Evolutionary conservation across 2,888 invertebrate species (phyloP).

Genomic region (Saturnia pavonia): DNA sequence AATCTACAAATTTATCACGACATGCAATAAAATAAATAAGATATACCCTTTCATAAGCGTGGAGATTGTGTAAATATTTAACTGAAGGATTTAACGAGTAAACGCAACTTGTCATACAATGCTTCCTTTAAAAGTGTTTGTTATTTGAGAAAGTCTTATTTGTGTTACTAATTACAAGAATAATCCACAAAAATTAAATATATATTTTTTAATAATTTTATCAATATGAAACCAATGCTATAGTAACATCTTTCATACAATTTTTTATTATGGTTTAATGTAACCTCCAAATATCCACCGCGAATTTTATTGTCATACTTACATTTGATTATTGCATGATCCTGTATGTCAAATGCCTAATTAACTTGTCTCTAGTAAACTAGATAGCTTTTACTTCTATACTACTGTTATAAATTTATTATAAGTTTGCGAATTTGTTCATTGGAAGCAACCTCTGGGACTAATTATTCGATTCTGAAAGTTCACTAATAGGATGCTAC

Average conservation of each 20-base stretch:
- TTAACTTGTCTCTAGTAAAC: no score
- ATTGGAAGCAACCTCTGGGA: no score
- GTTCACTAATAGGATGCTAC: no score
- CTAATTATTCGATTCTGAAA: no score
- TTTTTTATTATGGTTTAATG: not conserved
- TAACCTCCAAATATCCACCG: no score
- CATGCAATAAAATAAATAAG: not conserved
- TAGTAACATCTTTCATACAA: not conserved
- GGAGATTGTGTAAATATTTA: conserved; percentile 36
- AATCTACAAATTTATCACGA: not conserved
- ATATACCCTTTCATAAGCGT: conserved; percentile 7
- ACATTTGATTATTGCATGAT: no score
- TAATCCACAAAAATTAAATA: not conserved
- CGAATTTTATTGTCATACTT: no score
- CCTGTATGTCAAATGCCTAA: no score
- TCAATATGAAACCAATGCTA: not conserved
- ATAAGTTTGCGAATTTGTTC: no score
- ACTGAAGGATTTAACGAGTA: conserved; percentile 36
- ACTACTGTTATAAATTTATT: no score
- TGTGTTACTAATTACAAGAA: not conserved
- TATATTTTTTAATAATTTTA: not conserved
- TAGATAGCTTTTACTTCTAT: no score
- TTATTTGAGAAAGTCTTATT: not conserved
- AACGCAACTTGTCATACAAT: conserved; percentile 26
- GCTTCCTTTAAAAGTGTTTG: conserved; percentile 27